phyloP scores from a whole-genome alignment of 2,888 invertebrate species.

The Sepiola atlantica region DNA sequence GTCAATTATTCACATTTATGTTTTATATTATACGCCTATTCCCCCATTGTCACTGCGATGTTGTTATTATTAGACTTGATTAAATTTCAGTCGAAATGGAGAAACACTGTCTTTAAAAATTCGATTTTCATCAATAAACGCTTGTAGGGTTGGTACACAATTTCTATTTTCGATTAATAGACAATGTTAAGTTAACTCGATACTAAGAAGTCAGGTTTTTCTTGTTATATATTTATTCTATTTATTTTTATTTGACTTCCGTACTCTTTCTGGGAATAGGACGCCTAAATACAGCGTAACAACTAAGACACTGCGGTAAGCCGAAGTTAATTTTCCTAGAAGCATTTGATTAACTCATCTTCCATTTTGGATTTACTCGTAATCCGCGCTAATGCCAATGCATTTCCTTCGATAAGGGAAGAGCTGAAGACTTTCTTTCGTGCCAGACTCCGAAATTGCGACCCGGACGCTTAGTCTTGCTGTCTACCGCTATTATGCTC shows the following conservation, averaged over 20 bases:
- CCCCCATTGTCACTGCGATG: too few species aligned
- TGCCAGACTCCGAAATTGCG: not conserved
- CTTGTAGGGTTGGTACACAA: too few species aligned
- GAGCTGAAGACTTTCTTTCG: not conserved
- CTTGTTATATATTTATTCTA: too few species aligned
- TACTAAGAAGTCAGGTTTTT: too few species aligned
- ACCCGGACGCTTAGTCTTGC: not conserved
- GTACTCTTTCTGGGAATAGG: not conserved
- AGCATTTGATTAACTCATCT: constrained; percentile 19
- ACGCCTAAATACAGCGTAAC: not conserved
- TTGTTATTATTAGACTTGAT: too few species aligned
- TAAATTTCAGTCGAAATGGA: too few species aligned
- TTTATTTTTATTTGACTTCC: not conserved
- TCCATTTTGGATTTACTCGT: not conserved
- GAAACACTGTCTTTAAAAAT: too few species aligned
- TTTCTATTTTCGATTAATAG: too few species aligned
- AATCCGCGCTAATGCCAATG: not conserved
- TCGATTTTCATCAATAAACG: too few species aligned
- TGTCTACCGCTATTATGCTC: not conserved
- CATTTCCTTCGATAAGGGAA: not conserved
- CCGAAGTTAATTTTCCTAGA: not conserved
- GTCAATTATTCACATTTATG: too few species aligned
- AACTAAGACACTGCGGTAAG: not conserved
- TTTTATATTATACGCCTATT: too few species aligned
- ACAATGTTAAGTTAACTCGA: too few species aligned